Conservation (phyloP, 1,140 invertebrate species). For the Hyles vespertilio region DNA sequence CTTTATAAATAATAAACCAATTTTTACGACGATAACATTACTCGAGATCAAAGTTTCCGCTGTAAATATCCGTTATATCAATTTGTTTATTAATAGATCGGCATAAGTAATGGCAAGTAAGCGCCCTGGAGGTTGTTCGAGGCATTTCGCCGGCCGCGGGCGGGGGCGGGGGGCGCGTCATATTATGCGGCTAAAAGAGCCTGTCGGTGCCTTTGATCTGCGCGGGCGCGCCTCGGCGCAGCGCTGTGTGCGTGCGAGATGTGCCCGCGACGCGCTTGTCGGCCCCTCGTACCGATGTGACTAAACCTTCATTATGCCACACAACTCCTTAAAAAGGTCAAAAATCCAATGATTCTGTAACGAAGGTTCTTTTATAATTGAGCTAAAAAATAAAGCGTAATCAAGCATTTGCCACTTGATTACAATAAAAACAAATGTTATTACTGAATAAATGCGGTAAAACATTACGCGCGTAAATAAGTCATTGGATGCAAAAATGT, state of each 20-base stretch:
- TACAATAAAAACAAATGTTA: slow-evolving; percentile 12
- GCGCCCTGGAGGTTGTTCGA: slow-evolving; percentile 54
- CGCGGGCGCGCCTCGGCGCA: slow-evolving; percentile 31
- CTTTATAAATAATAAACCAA: slow-evolving; percentile 13
- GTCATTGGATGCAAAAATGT: too few species aligned
- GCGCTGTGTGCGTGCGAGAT: slow-evolving; percentile 52
- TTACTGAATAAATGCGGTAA: background rate
- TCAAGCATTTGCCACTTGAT: slow-evolving; percentile 2
- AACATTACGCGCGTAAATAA: too few species aligned
- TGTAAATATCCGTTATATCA: slow-evolving; percentile 58
- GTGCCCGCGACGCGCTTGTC: slow-evolving; percentile 51
- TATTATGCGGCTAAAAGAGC: slow-evolving; percentile 74
- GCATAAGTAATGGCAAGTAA: slow-evolving; percentile 69
- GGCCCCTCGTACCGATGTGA: slow-evolving; percentile 63
- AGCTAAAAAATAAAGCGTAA: slow-evolving; percentile 12
- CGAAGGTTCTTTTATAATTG: slow-evolving; percentile 33
- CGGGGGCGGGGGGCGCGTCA: slow-evolving; percentile 60
- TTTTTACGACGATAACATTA: slow-evolving; percentile 18
- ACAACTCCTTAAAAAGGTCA: slow-evolving; percentile 66
- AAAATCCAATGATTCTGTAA: slow-evolving; percentile 39
- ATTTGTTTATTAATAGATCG: slow-evolving; percentile 73
- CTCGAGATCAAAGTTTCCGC: slow-evolving; percentile 31
- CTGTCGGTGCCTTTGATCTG: slow-evolving; percentile 75
- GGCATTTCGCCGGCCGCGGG: slow-evolving; percentile 49
- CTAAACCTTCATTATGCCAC: slow-evolving; percentile 72